phyloP scores from a whole-genome alignment of 37 sponge, comb jelly and placozoan species.

The Haliclona indistincta region DNA sequence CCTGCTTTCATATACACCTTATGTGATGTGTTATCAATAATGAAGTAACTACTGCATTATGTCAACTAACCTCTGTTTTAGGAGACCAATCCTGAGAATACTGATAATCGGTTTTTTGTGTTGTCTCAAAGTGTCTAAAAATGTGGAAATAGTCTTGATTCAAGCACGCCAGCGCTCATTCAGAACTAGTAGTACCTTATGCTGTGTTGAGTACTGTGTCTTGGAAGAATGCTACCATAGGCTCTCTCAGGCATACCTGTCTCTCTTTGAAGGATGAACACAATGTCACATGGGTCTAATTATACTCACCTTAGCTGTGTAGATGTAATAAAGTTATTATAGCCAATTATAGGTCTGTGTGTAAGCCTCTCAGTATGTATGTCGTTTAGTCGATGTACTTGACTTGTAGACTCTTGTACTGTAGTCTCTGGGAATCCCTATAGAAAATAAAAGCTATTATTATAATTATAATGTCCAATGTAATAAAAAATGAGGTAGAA shows the following conservation, averaged over 20 bases:
- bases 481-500: conserved; percentile 2
- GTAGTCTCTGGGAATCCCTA: conserved; percentile 49
- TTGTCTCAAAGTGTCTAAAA: conserved; percentile 61
- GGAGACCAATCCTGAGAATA: conserved; percentile 73
- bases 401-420: conserved; percentile 59
- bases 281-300: not conserved
- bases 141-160: not conserved
- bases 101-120: conserved; percentile 59
- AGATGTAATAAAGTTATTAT: conserved; percentile 36
- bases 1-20: too few relatives aligned
- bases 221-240: conserved; percentile 64
- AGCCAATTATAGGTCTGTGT: conserved; percentile 52
- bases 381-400: conserved; percentile 62
- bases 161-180: not conserved
- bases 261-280: not conserved
- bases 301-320: conserved; percentile 15
- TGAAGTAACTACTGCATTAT: not conserved
- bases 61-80: not conserved
- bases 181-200: conserved; percentile 20
- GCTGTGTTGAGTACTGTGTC: conserved; percentile 57
- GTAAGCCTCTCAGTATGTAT: conserved; percentile 55
- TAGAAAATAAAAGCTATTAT: not conserved
- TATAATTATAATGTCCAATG: not conserved
- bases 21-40: conserved; percentile 4
- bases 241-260: conserved; percentile 38